These are phyloP conservation scores for Nematostella vectensis DNA, from an alignment of 92 coral and sea anemone genomes.

Conservation along the genomic window DNA sequence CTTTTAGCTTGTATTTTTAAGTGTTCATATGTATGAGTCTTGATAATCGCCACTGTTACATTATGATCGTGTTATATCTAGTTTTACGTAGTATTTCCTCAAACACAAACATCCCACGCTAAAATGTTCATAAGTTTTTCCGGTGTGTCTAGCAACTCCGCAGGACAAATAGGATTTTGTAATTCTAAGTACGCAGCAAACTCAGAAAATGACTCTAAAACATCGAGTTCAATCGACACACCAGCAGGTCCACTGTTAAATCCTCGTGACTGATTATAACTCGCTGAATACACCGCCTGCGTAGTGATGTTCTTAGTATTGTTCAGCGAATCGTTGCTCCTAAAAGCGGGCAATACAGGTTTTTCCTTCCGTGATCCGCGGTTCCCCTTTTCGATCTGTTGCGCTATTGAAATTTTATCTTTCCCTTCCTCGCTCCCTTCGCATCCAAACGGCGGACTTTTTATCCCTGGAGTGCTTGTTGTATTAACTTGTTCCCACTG, in stretches of 20 bases:
- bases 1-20: too few relatives aligned
- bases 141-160: constrained; percentile 90
- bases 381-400: constrained; percentile 16
- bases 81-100: too few relatives aligned
- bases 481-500: constrained; percentile 28
- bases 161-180: constrained; percentile 95
- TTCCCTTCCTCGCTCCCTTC: constrained; percentile 38
- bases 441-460: constrained; percentile 27
- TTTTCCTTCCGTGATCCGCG: constrained; percentile 11
- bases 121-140: constrained; percentile 87
- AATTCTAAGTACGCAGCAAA: constrained; percentile 86
- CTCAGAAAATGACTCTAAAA: constrained; percentile 83
- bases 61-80: background rate
- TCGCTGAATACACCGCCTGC: constrained; percentile 13
- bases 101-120: constrained; percentile 51
- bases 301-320: constrained; percentile 2
- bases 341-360: constrained; percentile 3
- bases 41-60: too few relatives aligned
- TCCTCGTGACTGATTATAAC: constrained; percentile 2
- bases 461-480: constrained; percentile 15
- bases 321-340: constrained; percentile 7
- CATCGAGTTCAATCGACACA: constrained; percentile 76
- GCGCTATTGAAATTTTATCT: constrained; percentile 13
- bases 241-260: background rate
- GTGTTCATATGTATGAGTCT: too few relatives aligned